These are phyloP conservation scores for Pissodes strobi DNA, from an alignment of 1,140 invertebrate genomes.

Conservation along the genomic window DNA sequence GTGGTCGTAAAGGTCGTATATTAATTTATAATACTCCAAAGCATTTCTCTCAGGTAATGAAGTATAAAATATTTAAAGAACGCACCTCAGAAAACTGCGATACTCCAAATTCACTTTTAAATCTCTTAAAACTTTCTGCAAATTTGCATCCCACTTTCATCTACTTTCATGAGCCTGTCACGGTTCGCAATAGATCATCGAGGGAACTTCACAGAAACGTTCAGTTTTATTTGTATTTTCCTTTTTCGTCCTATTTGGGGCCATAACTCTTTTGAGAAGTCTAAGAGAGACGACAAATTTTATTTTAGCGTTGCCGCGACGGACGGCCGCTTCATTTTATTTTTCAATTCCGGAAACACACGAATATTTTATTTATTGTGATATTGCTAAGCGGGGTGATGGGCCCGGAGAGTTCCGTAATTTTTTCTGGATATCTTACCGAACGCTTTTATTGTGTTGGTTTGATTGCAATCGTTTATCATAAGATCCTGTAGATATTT, in stretches of 20 bases:
- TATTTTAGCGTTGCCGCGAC: conserved; percentile 1
- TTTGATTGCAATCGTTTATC: not conserved
- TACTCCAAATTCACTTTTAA: conserved; percentile 7
- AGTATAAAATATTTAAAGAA: not conserved
- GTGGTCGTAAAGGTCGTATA: no score
- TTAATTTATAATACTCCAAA: not conserved
- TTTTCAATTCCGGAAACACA: conserved; percentile 19
- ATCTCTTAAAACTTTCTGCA: conserved; percentile 20
- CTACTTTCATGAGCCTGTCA: conserved; percentile 20
- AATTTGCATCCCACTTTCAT: conserved; percentile 18
- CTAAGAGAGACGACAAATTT: conserved; percentile 24
- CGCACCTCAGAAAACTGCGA: no score
- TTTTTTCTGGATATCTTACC: not conserved
- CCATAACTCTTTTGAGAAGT: conserved; percentile 16
- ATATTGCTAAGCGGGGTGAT: conserved; percentile 5
- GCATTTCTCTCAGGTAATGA: not conserved
- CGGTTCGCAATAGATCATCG: conserved; percentile 16
- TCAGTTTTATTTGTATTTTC: conserved; percentile 18
- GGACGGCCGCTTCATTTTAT: not conserved
- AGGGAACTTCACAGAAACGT: conserved; percentile 18
- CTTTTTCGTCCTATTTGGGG: conserved; percentile 11
- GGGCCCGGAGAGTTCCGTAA: not conserved
- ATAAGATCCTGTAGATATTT: no score
- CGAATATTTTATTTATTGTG: conserved; percentile 24
- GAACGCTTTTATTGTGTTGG: not conserved